A percentile compares a stretch with the other conserved stretches of the same genome.
phyloP scores from a whole-genome alignment of 1,140 invertebrate genomes.

The Cotesia vestalis region DNA sequence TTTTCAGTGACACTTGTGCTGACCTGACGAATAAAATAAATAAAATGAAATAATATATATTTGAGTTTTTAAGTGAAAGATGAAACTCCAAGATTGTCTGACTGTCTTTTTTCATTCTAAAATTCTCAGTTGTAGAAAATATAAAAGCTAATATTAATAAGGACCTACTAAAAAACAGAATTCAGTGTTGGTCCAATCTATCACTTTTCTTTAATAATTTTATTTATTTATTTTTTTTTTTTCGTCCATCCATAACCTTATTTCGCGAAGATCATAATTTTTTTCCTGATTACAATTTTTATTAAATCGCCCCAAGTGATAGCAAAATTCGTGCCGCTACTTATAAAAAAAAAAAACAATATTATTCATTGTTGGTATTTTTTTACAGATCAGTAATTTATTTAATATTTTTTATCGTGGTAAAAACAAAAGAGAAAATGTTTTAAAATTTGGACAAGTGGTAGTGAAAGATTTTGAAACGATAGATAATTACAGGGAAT shows the following conservation, averaged over 20 bases:
- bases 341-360: too few species aligned
- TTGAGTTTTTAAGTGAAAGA: background rate
- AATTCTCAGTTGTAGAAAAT: background rate
- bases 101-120: background rate
- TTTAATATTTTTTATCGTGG: too few species aligned
- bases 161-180: constrained; percentile 4
- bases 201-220: background rate
- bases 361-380: too few species aligned
- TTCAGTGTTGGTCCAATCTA: background rate
- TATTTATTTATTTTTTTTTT: too few species aligned
- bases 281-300: background rate
- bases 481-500: background rate
- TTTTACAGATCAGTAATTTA: too few species aligned
- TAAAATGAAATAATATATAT: background rate
- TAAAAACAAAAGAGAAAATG: too few species aligned
- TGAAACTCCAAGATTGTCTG: background rate
- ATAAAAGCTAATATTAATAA: too few species aligned
- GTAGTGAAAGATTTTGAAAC: too few species aligned
- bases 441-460: too few species aligned
- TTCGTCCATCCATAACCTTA: background rate
- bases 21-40: too few species aligned
- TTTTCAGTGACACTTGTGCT: too few species aligned
- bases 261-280: background rate
- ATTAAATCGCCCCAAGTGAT: background rate
- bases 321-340: too few species aligned